These are phyloP conservation scores for Spizella passerina DNA, from an alignment of 2,797 vertebrate species.

Conservation along the genomic window DNA sequence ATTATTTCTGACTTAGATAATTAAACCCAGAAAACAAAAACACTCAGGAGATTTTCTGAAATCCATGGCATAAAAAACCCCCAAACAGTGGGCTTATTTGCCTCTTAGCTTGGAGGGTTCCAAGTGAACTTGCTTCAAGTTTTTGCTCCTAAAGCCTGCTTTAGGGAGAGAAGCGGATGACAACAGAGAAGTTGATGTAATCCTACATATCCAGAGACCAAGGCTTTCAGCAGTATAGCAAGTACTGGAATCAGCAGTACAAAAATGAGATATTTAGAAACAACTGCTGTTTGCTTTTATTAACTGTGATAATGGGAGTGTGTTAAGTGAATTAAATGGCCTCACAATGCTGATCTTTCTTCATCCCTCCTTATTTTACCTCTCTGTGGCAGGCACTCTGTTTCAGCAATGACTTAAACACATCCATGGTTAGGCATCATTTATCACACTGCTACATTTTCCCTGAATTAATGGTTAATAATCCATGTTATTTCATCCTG, in stretches of 20 bases:
- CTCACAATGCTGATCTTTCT: neutral
- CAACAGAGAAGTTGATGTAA: neutral
- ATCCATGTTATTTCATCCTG: neutral
- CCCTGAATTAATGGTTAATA: neutral
- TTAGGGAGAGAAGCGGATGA: neutral
- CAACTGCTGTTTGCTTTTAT: neutral
- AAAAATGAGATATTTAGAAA: neutral
- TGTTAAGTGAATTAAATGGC: neutral
- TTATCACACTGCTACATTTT: neutral
- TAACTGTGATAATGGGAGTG: neutral
- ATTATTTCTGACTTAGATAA: neutral
- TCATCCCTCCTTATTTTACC: neutral
- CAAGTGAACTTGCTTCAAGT: neutral
- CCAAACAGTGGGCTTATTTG: neutral
- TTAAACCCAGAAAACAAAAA: neutral
- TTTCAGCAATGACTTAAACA: neutral
- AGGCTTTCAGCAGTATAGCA: neutral
- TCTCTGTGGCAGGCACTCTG: neutral
- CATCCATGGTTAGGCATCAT: neutral
- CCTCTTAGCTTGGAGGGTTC: neutral
- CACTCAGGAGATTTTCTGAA: neutral
- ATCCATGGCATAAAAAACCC: neutral
- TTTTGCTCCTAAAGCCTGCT: neutral
- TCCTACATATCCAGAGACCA: neutral
- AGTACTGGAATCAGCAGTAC: neutral